These are phyloP conservation scores for Vipera latastei DNA, from an alignment of 2,797 vertebrate species.

Conservation along the genomic window DNA sequence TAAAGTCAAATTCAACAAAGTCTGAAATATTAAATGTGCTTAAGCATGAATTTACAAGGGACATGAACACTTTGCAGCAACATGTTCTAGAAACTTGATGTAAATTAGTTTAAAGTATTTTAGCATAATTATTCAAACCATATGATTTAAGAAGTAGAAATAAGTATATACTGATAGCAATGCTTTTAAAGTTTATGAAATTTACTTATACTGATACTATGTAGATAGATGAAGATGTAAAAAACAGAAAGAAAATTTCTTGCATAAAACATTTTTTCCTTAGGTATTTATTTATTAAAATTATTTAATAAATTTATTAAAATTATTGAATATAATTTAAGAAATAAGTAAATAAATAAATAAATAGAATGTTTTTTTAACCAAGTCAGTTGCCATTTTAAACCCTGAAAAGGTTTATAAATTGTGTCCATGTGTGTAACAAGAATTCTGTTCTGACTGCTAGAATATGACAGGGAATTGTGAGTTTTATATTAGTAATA, in stretches of 20 bases:
- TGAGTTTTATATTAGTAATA: neutral
- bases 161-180: neutral
- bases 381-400: neutral
- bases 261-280: neutral
- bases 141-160: neutral
- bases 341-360: neutral
- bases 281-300: neutral
- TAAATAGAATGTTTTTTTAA: neutral
- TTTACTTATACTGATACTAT: neutral
- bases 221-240: neutral
- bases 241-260: neutral
- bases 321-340: neutral
- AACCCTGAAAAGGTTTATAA: neutral
- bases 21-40: neutral
- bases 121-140: neutral
- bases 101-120: slow-evolving; percentile 27
- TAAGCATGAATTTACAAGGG: neutral
- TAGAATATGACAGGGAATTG: neutral
- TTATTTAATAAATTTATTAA: neutral
- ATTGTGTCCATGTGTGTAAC: neutral
- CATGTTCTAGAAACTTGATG: neutral
- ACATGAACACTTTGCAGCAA: neutral
- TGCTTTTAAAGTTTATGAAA: neutral
- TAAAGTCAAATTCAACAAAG: neutral
- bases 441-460: neutral